phyloP scores from a whole-genome alignment of 1,140 invertebrate species.

The Drosophila tsacasi region DNA sequence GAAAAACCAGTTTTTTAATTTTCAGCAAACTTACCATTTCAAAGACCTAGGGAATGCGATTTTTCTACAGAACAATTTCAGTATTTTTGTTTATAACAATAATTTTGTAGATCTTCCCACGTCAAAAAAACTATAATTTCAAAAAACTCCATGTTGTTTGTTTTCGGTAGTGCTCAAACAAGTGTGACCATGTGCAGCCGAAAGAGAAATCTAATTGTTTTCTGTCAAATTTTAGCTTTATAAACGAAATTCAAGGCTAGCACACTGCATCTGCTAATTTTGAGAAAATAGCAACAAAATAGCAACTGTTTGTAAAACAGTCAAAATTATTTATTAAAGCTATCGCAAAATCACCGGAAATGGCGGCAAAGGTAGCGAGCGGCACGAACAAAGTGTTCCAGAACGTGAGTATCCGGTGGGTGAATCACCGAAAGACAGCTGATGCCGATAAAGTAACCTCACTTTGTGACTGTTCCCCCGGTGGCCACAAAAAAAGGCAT shows the following conservation, averaged over 20 bases:
- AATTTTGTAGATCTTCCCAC: too few species aligned
- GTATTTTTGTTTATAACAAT: too few species aligned
- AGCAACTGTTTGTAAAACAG: conserved; percentile 68
- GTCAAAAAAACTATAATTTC: too few species aligned
- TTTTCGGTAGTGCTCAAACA: neutral
- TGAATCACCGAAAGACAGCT: conserved; percentile 15
- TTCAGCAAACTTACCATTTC: neutral
- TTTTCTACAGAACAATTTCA: too few species aligned
- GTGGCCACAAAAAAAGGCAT: conserved; percentile 21
- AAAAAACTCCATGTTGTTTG: neutral
- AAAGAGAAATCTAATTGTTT: neutral
- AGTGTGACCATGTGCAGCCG: neutral
- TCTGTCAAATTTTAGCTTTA: neutral
- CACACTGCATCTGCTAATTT: neutral
- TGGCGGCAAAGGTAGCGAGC: conserved; percentile 80
- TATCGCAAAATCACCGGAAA: conserved; percentile 39
- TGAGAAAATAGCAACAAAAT: conserved; percentile 16
- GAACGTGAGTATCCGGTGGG: conserved; percentile 52
- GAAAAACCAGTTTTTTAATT: neutral
- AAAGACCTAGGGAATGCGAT: too few species aligned
- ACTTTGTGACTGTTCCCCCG: conserved; percentile 42
- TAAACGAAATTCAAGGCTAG: neutral
- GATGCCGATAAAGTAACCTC: conserved; percentile 65
- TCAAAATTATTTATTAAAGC: conserved; percentile 52
- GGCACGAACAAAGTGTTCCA: conserved; percentile 78